Evolutionary conservation across 2,888 invertebrate species (phyloP).

Genomic region (Calameuta pallipes): DNA sequence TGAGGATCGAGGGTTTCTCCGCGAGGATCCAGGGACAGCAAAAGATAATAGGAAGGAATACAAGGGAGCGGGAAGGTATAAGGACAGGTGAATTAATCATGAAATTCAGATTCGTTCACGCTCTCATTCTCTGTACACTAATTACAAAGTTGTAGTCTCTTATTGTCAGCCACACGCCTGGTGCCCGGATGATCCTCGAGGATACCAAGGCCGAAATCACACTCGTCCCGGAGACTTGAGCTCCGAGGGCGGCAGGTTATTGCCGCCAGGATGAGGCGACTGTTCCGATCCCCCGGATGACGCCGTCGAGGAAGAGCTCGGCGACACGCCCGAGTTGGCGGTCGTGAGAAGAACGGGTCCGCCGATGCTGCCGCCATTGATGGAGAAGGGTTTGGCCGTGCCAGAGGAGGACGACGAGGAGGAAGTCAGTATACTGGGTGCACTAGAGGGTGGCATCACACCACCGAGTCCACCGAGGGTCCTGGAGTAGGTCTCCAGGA

Average conservation of each 20-base stretch:
- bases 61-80: neutral
- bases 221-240: slow-evolving; percentile 63
- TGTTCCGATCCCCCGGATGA: slow-evolving; percentile 68
- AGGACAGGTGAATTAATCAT: too few relatives aligned
- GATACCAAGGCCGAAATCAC: slow-evolving; percentile 44
- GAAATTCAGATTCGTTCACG: neutral
- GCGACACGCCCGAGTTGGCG: slow-evolving; percentile 68
- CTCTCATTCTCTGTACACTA: slow-evolving; percentile 59
- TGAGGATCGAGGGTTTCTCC: neutral
- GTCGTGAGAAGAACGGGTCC: slow-evolving; percentile 70
- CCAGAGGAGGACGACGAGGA: slow-evolving; percentile 69
- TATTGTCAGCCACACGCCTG: slow-evolving; percentile 57
- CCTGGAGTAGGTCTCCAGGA: slow-evolving; percentile 81
- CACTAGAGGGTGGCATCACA: slow-evolving; percentile 57
- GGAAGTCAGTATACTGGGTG: slow-evolving; percentile 61
- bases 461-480: slow-evolving; percentile 70
- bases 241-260: slow-evolving; percentile 53
- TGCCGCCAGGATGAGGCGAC: slow-evolving; percentile 54
- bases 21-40: too few relatives aligned
- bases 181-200: neutral
- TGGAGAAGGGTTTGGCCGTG: slow-evolving; percentile 57
- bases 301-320: slow-evolving; percentile 71
- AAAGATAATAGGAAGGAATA: neutral
- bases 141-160: slow-evolving; percentile 59
- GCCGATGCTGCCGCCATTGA: slow-evolving; percentile 68